Evolutionary conservation across 2,113 vertebrate genomes (phyloP).

Genomic region (Felis catus): DNA sequence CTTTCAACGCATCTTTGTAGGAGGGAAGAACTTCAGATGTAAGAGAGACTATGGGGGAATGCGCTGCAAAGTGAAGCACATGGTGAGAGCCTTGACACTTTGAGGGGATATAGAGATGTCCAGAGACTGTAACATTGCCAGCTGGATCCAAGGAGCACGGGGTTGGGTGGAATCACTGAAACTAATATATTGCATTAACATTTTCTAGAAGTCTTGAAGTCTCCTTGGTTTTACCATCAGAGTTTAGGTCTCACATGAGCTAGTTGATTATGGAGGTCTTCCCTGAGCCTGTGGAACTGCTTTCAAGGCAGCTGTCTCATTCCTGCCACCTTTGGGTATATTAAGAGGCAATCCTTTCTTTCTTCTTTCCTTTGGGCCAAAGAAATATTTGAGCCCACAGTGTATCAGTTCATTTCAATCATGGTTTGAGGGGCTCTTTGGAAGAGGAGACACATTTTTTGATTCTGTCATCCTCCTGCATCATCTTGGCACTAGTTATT

Average conservation of each 20-base stretch:
- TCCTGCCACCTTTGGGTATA: neutral
- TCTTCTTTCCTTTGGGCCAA: neutral
- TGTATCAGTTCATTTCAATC: neutral
- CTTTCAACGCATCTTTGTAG: neutral
- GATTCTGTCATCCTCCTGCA: neutral
- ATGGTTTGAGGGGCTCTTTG: neutral
- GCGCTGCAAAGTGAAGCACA: neutral
- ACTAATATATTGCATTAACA: neutral
- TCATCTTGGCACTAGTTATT: neutral
- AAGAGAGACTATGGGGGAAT: neutral
- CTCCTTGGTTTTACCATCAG: neutral
- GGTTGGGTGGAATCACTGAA: neutral
- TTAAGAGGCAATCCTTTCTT: neutral
- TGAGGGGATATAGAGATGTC: neutral
- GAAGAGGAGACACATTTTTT: neutral
- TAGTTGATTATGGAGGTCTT: neutral
- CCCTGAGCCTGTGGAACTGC: neutral
- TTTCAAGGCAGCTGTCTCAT: neutral
- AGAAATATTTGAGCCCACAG: neutral
- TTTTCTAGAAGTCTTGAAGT: neutral
- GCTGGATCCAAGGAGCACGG: neutral
- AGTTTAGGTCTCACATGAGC: neutral
- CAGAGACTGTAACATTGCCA: neutral
- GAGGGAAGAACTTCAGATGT: neutral
- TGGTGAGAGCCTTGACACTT: neutral